Conservation (phyloP, 2,888 invertebrate species). For the Invenusta paracnida region DNA sequence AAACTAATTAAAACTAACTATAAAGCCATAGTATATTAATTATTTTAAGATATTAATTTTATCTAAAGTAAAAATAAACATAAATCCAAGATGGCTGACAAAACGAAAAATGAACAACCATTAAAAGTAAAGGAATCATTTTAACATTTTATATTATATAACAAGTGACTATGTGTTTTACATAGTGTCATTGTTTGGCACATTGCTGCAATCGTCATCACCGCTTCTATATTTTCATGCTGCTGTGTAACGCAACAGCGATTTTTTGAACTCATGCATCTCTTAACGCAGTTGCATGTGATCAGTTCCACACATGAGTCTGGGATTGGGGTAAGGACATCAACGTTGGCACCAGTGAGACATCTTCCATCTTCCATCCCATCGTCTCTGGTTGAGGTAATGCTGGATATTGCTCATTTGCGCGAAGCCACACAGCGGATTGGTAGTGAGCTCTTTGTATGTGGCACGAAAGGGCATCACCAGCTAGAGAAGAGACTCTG, state of each 20-base stretch:
- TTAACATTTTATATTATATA: background rate
- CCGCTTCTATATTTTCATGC: background rate
- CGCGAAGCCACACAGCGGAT: background rate
- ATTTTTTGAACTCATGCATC: constrained; percentile 2
- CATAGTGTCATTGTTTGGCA: constrained; percentile 2
- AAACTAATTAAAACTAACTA: background rate
- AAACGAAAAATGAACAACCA: background rate
- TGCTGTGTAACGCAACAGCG: background rate
- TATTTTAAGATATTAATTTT: background rate
- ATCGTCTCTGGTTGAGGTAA: constrained; percentile 26
- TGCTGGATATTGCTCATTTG: constrained; percentile 16
- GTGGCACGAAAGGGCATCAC: too few species aligned
- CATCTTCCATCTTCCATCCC: constrained; percentile 22
- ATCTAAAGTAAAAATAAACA: background rate
- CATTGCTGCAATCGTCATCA: constrained; percentile 8
- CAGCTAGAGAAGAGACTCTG: too few species aligned
- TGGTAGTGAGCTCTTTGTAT: constrained; percentile 9
- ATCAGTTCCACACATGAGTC: constrained; percentile 16
- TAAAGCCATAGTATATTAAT: background rate
- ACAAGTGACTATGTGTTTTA: too few species aligned
- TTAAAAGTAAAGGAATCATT: background rate
- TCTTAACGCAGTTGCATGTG: constrained; percentile 2
- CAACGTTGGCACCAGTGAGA: constrained; percentile 8
- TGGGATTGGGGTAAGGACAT: constrained; percentile 6
- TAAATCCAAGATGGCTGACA: background rate